Evolutionary conservation across 2,113 vertebrate species (phyloP).

Genomic region (Podiceps cristatus): DNA sequence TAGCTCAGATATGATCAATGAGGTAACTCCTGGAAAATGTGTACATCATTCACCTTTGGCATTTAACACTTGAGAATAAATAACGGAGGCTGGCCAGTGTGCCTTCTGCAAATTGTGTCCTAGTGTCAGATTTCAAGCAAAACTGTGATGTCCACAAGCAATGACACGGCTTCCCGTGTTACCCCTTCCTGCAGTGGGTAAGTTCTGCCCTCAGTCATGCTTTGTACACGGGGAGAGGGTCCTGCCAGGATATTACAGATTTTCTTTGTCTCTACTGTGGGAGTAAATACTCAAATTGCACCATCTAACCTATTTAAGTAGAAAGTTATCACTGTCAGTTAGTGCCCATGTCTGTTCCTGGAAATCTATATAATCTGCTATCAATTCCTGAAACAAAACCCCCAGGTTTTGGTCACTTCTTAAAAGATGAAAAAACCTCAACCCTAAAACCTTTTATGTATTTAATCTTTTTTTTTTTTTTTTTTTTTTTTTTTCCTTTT

Average conservation of each 20-base stretch:
- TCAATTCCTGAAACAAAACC: neutral
- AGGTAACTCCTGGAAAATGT: neutral
- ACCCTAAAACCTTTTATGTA: accelerated
- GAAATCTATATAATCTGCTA: neutral
- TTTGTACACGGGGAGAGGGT: neutral
- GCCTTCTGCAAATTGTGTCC: neutral
- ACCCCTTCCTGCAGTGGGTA: neutral
- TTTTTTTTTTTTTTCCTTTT: neutral
- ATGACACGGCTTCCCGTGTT: neutral
- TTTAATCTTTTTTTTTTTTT: neutral
- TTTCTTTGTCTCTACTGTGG: neutral
- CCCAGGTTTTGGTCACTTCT: neutral
- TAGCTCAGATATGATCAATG: neutral
- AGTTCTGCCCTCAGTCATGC: neutral
- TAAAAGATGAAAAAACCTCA: neutral
- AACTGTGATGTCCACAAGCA: neutral
- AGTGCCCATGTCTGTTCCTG: neutral
- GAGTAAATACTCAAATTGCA: neutral
- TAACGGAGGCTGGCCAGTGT: neutral
- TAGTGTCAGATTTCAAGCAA: neutral
- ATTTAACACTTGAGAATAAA: neutral
- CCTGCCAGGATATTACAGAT: neutral
- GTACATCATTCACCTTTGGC: neutral
- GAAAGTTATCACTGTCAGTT: neutral
- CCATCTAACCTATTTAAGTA: neutral